phyloP scores from a whole-genome alignment of 2,888 invertebrate species.

The Tineola bisselliella region DNA sequence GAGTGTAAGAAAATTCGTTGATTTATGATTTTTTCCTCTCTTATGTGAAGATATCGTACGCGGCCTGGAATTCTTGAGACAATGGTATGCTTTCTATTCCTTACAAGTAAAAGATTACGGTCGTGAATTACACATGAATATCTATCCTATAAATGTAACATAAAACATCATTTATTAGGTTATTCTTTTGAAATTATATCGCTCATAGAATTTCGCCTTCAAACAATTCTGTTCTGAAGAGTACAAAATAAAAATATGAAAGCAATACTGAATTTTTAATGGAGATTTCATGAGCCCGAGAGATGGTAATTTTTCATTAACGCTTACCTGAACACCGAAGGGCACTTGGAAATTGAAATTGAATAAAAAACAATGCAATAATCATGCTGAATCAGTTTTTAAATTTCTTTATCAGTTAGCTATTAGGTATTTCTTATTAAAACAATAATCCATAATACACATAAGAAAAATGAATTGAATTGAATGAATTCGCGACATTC shows the following conservation, averaged over 20 bases:
- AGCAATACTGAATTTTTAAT: not conserved
- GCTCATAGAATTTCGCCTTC: not conserved
- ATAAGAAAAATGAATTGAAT: too few relatives aligned
- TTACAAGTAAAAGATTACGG: not conserved
- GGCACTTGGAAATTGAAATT: not conserved
- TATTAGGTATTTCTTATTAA: too few relatives aligned
- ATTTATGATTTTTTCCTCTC: conserved; percentile 16
- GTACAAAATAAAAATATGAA: not conserved
- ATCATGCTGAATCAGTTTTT: not conserved
- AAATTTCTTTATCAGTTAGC: too few relatives aligned
- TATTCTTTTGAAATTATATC: not conserved
- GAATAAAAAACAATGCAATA: not conserved
- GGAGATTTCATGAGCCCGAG: not conserved
- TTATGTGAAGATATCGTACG: conserved; percentile 5
- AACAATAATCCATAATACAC: too few relatives aligned
- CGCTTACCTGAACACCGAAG: not conserved
- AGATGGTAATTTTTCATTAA: not conserved
- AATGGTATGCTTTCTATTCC: not conserved
- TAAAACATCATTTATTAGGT: too few relatives aligned
- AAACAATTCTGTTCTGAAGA: not conserved
- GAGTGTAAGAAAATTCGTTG: conserved; percentile 16
- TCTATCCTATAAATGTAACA: not conserved
- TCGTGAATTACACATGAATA: not conserved
- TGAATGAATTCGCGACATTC: too few relatives aligned
- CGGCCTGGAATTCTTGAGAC: not conserved